phyloP scores from a whole-genome alignment of 2,113 vertebrate species.

The Neomonachus schauinslandi region DNA sequence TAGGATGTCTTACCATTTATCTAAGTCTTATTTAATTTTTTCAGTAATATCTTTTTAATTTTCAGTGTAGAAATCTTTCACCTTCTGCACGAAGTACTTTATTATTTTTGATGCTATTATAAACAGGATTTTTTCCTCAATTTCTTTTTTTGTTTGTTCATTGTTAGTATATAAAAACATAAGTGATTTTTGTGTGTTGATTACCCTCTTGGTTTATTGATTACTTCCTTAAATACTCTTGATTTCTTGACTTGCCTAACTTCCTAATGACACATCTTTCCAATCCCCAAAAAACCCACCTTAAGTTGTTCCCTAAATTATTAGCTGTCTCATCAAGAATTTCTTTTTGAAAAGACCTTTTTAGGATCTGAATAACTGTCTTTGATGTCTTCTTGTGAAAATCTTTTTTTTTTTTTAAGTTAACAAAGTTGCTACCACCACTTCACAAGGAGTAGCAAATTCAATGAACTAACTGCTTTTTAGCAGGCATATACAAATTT shows the following conservation, averaged over 20 bases:
- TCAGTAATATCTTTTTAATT: neutral
- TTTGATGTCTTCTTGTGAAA: neutral
- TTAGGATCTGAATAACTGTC: neutral
- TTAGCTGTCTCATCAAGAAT: neutral
- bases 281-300: neutral
- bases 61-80: neutral
- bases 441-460: neutral
- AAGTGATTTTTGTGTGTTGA: neutral
- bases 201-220: neutral
- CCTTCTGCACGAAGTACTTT: neutral
- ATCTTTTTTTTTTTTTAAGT: neutral
- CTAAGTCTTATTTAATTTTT: neutral
- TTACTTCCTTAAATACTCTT: neutral
- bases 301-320: neutral
- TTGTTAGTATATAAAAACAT: neutral
- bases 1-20: neutral
- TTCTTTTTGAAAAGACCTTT: neutral
- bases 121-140: neutral
- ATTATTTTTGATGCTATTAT: neutral
- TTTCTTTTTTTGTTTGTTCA: neutral
- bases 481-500: neutral
- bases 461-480: neutral
- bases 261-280: neutral
- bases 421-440: neutral
- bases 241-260: neutral